Evolutionary conservation across 1,140 invertebrate species (phyloP).

Genomic region (Luehdorfia chinensis): DNA sequence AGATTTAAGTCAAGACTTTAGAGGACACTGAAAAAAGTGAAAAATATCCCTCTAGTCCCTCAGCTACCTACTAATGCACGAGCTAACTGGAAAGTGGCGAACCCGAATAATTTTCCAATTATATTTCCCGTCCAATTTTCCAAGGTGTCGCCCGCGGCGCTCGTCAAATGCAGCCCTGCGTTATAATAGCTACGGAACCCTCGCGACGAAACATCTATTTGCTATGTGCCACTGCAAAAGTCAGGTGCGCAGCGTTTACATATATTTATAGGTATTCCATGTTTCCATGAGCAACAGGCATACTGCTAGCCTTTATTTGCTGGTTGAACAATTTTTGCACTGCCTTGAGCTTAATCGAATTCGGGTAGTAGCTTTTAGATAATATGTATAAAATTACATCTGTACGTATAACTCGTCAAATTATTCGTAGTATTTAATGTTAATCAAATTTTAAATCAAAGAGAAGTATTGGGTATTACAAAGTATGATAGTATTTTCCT

Average conservation of each 20-base stretch:
- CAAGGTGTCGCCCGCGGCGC: conserved; percentile 70
- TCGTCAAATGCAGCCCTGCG: conserved; percentile 71
- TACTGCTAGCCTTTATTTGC: background rate
- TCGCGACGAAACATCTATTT: conserved; percentile 26
- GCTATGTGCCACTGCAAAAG: conserved; percentile 28
- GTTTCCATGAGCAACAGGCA: conserved; percentile 11
- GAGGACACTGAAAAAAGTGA: conserved; percentile 18
- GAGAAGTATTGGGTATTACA: no score
- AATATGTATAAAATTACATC: no score
- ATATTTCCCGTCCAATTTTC: conserved; percentile 76
- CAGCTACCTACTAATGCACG: conserved; percentile 38
- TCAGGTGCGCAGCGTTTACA: conserved; percentile 36
- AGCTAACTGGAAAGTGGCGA: conserved; percentile 62
- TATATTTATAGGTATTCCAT: conserved; percentile 18
- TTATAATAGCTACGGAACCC: conserved; percentile 34
- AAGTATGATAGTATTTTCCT: no score
- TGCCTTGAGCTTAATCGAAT: conserved; percentile 10
- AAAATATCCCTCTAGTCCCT: conserved; percentile 35
- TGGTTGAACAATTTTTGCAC: background rate
- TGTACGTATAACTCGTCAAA: no score
- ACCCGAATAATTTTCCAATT: conserved; percentile 76
- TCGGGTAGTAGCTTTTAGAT: no score
- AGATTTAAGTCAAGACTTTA: conserved; percentile 12
- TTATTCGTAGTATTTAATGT: no score
- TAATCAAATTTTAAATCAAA: no score